Evolutionary conservation across 1,140 invertebrate species (phyloP), one percentile per base, ranked within the genome.

Genomic region (Drosophila gunungcola): DNA sequence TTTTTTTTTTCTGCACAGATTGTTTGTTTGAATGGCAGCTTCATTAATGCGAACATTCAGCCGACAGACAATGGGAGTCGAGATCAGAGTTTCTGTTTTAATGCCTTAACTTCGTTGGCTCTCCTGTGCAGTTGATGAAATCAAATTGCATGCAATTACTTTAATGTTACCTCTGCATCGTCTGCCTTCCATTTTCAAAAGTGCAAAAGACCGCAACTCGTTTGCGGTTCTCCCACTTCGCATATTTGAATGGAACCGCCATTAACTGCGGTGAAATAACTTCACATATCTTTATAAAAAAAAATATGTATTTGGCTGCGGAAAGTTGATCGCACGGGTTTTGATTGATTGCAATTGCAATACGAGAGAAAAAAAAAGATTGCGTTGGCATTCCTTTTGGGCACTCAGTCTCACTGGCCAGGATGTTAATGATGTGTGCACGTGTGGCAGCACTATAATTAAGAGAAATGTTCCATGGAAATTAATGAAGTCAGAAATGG

Each of bases 11-110:
- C 57, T 9, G 25, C 41, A 4, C 34, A 55, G 61, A 67, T 69
- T 51, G 57, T 76, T 85, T 69, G 78, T 83, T 62, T 88, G 84
- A 89, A 88, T 88, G 84, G 73, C 80, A 88, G 84, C 76, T 89
- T 88, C 84, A 88, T 88, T 88, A 88, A 88, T 89, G 82, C 67
- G 62, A 65, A 80, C 62, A 77, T 70, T 57, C 55, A 75, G 61
- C 54, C 57, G 36, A 62, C 73, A 51, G 65, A 70, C 64, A 73
- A 55, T 62, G 53, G 45, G n/a, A 51, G 32, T 39, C 34, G 45
- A 45, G 67, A 56, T 74, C 41, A 43, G 10, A 36, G 10, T n/a
- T 16, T 52, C 45, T 57, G 52, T 32, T 34, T 64, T 52, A 56
- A 41, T 56, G n/a, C 21, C 16, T 49, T 48, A 48, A 48, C 45